These are phyloP conservation scores for Drosophila kanekoi DNA, from an alignment of 2,888 invertebrate species.

Conservation along the genomic window DNA sequence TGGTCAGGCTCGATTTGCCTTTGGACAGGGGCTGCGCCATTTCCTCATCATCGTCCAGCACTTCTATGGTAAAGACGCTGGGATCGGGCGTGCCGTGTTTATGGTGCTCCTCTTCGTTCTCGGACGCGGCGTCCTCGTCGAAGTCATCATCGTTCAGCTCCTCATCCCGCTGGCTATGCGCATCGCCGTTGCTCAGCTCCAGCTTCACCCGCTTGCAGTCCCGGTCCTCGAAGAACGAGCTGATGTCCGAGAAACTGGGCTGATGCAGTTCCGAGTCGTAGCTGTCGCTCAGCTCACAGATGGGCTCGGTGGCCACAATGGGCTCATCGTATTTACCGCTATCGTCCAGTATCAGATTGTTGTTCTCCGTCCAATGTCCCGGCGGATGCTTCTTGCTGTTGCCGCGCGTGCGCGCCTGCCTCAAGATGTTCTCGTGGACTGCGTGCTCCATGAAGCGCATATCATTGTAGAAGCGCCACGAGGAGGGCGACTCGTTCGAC, in stretches of 20 bases:
- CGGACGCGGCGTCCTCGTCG: conserved; percentile 74
- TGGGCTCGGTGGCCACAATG: conserved; percentile 58
- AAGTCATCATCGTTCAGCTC: conserved; percentile 72
- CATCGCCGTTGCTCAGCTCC: conserved; percentile 52
- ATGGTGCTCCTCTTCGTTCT: conserved; percentile 55
- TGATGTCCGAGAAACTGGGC: conserved; percentile 78
- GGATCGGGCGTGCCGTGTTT: conserved; percentile 48
- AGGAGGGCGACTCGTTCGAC: conserved; percentile 78
- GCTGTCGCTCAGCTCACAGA: conserved; percentile 69
- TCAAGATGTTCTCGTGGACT: conserved; percentile 77
- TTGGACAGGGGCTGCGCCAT: conserved; percentile 41
- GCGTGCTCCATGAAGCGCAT: conserved; percentile 81
- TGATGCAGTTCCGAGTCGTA: conserved; percentile 75
- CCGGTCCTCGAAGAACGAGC: conserved; percentile 72
- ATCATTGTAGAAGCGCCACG: conserved; percentile 81
- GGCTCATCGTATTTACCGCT: conserved; percentile 58
- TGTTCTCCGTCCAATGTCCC: conserved; percentile 65
- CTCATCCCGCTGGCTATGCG: conserved; percentile 46
- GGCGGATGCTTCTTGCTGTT: conserved; percentile 56
- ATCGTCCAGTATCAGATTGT: conserved; percentile 46
- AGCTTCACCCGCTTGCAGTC: conserved; percentile 67
- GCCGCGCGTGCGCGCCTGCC: conserved; percentile 63
- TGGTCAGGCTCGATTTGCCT: conserved; percentile 12
- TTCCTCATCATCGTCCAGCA: conserved; percentile 77
- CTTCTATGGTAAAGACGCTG: conserved; percentile 71